Base-by-base conservation (phyloP, 2,113 vertebrate species). In the Miniopterus natalensis region DNA sequence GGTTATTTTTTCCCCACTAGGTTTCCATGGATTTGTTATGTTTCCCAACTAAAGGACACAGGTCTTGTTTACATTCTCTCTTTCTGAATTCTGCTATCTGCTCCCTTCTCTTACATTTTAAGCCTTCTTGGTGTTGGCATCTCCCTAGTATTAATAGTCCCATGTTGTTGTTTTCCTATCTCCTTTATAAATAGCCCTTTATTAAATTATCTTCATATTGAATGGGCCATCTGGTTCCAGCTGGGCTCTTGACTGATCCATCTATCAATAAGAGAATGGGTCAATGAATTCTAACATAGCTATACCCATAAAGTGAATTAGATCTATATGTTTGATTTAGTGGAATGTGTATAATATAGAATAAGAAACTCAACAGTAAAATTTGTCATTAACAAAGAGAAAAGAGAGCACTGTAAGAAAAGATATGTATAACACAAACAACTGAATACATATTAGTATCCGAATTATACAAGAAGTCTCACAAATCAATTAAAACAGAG, bases 281-380 rank as follows among this genome's bases (percentile, higher is more conserved):
- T 88, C 23, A 63, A 29, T 68, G 36, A 88, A 90, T 93, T 84
- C 14, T 71, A 84, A 84, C 18, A 88, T 66, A 36, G 29, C 7
- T 63, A n/a, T 90, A 68, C 17, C 17, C 23, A 68, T 6, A 88
- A 87, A 84, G 9, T 18, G 9, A 2, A 23, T 71, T 84, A 59
- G 1, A 68, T 93, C 31, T 74, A 13, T 10, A 84, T 42, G 8
- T 78, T 31, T 47, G 36, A 31, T 63, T 90, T 61, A 49, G 51
- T 87, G 17, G 20, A 88, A 61, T 75, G 25, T 14, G 23, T 68
- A 15, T 55, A 49, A 31, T 23, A 3, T 27, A 90, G n/a, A 61
- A 8, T 79, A 74, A 79, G 8, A 95, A 78, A 84, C n/a, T n/a
- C 8, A 88, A 79, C 36, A 68, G n/a, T 6, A 74, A 93, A 79